Evolutionary conservation across 2,797 vertebrate genomes (phyloP).

Genomic region (Salmo trutta): DNA sequence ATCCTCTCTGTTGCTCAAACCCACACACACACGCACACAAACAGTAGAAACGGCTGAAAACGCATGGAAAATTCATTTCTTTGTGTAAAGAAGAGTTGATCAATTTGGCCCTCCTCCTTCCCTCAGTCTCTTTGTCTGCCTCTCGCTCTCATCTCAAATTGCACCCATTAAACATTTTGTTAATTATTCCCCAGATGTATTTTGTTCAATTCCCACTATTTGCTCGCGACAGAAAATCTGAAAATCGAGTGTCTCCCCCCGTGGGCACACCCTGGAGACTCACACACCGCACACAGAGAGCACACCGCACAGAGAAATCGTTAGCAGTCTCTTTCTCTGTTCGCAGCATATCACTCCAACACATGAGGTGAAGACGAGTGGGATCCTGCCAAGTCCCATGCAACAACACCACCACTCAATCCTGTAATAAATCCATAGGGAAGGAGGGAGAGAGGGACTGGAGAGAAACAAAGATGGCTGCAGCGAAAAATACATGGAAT

Average conservation of each 20-base stretch:
- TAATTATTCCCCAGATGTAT: slow-evolving; percentile 2
- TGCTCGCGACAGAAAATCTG: neutral
- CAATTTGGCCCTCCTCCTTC: neutral
- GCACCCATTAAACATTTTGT: neutral
- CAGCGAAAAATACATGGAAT: slow-evolving; percentile 32
- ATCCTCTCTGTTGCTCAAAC: neutral
- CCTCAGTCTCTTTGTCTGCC: neutral
- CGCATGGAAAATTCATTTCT: neutral
- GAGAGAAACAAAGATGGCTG: slow-evolving; percentile 30
- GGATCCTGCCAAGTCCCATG: neutral
- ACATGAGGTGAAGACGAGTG: neutral
- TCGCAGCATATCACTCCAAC: neutral
- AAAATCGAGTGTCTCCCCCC: neutral
- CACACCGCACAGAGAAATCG: neutral
- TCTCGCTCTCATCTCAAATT: neutral
- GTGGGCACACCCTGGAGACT: neutral
- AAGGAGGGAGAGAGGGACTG: neutral
- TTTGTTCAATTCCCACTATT: neutral
- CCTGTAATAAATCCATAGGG: neutral
- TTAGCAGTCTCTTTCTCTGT: neutral
- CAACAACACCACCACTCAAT: slow-evolving; percentile 2
- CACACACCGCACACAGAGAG: neutral
- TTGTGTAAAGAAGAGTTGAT: slow-evolving; percentile 1
- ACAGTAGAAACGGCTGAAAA: neutral
- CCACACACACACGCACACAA: neutral